Conservation (phyloP, 2,888 invertebrate species). For the Heliconius aoede region DNA sequence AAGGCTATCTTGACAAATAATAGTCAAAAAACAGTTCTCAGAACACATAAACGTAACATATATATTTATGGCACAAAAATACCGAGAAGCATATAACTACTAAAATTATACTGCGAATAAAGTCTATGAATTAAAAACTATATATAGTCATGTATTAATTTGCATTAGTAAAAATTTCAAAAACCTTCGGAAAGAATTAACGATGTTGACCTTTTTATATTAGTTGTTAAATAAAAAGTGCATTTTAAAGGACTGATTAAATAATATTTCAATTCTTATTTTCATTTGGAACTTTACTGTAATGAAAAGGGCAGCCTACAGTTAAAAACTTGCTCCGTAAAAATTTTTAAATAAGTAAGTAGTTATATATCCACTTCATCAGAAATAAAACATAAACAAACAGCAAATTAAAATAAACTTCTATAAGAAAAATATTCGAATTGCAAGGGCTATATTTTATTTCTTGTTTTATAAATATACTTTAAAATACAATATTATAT, state of each 20-base stretch:
- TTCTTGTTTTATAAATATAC: neutral
- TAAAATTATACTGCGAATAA: neutral
- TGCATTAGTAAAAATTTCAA: too few relatives aligned
- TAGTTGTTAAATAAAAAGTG: too few relatives aligned
- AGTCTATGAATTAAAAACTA: neutral
- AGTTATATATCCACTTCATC: neutral
- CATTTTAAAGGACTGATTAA: too few relatives aligned
- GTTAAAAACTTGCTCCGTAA: neutral
- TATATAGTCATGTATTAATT: too few relatives aligned
- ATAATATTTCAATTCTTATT: too few relatives aligned
- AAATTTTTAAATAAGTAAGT: neutral
- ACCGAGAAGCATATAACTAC: neutral
- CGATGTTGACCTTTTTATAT: too few relatives aligned
- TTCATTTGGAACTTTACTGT: too few relatives aligned
- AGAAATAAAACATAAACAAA: neutral
- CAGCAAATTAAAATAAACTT: too few relatives aligned
- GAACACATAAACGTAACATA: slow-evolving; percentile 21
- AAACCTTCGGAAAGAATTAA: too few relatives aligned
- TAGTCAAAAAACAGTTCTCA: slow-evolving; percentile 24
- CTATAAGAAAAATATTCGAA: neutral
- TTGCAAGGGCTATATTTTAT: neutral
- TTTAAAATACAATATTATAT: neutral
- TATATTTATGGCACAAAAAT: neutral
- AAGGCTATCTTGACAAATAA: slow-evolving; percentile 21
- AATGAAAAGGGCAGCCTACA: too few relatives aligned